phyloP scores from a whole-genome alignment of 2,888 invertebrate genomes.

The Ischnus inquisitorius region DNA sequence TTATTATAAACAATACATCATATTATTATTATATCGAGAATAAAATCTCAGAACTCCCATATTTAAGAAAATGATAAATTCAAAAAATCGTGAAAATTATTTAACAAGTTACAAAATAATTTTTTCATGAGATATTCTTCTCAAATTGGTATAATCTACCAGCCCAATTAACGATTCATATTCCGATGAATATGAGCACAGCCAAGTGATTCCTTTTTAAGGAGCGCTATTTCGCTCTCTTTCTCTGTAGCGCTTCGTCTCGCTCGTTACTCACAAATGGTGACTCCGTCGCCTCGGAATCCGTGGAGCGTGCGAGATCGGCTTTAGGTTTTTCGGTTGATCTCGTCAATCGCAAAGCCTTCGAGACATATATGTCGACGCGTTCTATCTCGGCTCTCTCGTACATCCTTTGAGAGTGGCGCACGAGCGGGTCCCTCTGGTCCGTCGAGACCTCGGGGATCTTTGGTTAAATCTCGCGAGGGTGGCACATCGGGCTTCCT shows the following conservation, averaged over 20 bases:
- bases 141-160: conserved; percentile 2
- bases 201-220: conserved; percentile 57
- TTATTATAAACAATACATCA: too few species aligned
- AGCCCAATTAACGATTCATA: conserved; percentile 24
- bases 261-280: conserved; percentile 36
- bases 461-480: conserved; percentile 11
- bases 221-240: conserved; percentile 10
- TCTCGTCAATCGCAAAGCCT: conserved; percentile 55
- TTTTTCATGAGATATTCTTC: too few species aligned
- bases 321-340: conserved; percentile 53
- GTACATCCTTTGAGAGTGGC: conserved; percentile 32
- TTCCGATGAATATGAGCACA: conserved; percentile 17
- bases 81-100: too few species aligned
- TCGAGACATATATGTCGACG: not conserved
- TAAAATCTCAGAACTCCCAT: too few species aligned
- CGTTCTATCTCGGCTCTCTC: not conserved
- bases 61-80: not conserved
- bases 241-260: conserved; percentile 28
- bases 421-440: not conserved
- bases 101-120: too few species aligned
- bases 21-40: too few species aligned
- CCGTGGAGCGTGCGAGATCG: conserved; percentile 41
- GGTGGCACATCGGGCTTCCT: not conserved
- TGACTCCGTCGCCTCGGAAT: conserved; percentile 42
- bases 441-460: not conserved